Conservation (phyloP, 2,113 vertebrate genomes). For the Syrrhaptes paradoxus region DNA sequence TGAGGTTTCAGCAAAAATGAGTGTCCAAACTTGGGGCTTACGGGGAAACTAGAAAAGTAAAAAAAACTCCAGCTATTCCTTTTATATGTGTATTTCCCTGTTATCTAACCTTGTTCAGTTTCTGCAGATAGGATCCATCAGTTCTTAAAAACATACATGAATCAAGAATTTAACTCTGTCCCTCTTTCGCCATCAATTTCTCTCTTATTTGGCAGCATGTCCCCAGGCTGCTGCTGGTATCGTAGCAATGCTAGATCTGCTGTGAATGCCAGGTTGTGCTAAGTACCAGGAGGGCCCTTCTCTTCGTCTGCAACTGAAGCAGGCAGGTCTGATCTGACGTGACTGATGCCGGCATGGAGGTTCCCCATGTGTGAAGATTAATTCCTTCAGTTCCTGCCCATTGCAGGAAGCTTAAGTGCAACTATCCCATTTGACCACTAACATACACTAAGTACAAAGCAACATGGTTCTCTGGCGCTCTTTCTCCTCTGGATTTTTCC, state of each 20-base stretch:
- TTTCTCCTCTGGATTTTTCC: background rate
- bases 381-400: slow-evolving; percentile 4
- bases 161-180: background rate
- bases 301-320: background rate
- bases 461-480: background rate
- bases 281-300: background rate
- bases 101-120: background rate
- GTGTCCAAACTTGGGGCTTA: background rate
- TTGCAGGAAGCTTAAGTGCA: background rate
- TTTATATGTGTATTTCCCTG: background rate
- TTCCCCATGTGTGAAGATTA: slow-evolving; percentile 7
- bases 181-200: background rate
- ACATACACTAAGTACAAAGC: background rate
- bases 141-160: background rate
- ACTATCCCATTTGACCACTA: background rate
- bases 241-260: background rate
- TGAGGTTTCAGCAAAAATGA: background rate
- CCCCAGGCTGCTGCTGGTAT: background rate
- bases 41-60: background rate
- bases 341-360: background rate
- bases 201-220: background rate
- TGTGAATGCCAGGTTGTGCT: background rate
- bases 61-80: background rate
- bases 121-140: background rate
- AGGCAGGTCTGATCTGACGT: slow-evolving; percentile 12